Evolutionary conservation across 2,113 vertebrate species (phyloP).

Genomic region (Piaya cayana): DNA sequence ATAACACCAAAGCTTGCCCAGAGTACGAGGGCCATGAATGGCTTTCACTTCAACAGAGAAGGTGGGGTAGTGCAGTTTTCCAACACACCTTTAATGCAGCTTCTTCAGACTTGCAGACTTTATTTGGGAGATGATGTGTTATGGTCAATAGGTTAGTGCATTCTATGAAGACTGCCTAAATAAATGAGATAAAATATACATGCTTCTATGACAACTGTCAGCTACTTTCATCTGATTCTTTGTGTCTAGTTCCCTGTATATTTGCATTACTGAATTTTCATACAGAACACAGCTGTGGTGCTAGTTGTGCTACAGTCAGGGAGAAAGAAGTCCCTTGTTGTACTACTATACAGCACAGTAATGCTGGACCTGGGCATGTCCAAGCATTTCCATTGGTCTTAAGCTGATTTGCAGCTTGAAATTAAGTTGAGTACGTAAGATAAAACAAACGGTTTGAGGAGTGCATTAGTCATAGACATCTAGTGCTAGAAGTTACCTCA

Average conservation of each 20-base stretch:
- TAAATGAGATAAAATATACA: neutral
- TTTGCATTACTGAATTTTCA: neutral
- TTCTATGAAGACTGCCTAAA: neutral
- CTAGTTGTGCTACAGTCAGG: neutral
- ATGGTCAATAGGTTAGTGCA: neutral
- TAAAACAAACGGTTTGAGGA: neutral
- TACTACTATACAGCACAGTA: neutral
- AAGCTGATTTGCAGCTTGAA: neutral
- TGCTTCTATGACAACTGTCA: neutral
- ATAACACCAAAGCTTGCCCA: neutral
- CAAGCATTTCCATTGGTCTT: neutral
- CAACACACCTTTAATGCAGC: neutral
- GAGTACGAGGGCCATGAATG: neutral
- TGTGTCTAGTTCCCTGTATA: neutral
- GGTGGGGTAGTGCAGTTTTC: neutral
- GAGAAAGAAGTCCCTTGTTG: neutral
- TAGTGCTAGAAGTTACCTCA: neutral
- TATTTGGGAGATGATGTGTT: neutral
- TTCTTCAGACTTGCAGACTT: neutral
- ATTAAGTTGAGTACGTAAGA: neutral
- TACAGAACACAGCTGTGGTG: neutral
- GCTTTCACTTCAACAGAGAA: neutral
- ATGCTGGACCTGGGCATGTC: neutral
- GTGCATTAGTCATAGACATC: neutral
- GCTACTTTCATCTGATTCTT: neutral